These are phyloP conservation scores for Vesta saturnalis DNA, from an alignment of 2,888 invertebrate genomes.

Conservation along the genomic window DNA sequence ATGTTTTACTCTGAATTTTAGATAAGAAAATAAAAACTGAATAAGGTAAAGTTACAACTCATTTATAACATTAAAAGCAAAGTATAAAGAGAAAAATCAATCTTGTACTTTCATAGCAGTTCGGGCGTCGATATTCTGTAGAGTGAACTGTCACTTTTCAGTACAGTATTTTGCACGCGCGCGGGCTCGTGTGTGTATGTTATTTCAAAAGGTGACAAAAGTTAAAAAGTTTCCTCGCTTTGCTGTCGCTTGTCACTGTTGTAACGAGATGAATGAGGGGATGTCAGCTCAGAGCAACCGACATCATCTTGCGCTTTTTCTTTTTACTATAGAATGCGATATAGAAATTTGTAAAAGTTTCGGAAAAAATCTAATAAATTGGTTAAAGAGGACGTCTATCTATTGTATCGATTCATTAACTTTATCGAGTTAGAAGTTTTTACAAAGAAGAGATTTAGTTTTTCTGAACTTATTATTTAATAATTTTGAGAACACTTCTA, in stretches of 20 bases:
- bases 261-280: slow-evolving; percentile 38
- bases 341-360: background rate
- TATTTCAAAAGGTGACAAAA: slow-evolving; percentile 39
- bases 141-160: slow-evolving; percentile 34
- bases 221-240: slow-evolving; percentile 38
- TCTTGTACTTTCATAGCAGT: background rate
- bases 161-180: slow-evolving; percentile 30
- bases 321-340: slow-evolving; percentile 17
- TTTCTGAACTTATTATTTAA: background rate
- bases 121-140: slow-evolving; percentile 18
- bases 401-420: slow-evolving; percentile 1
- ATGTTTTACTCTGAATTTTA: too few relatives aligned
- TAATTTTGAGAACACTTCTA: too few relatives aligned
- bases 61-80: background rate
- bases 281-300: slow-evolving; percentile 34
- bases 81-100: slow-evolving; percentile 11
- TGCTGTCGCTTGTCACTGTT: slow-evolving; percentile 33
- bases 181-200: slow-evolving; percentile 32
- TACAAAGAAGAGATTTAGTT: background rate
- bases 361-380: slow-evolving; percentile 10
- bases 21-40: background rate
- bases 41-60: background rate
- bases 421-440: background rate
- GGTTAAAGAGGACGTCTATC: background rate
- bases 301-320: slow-evolving; percentile 34